These are phyloP conservation scores for Diabrotica virgifera DNA, from an alignment of 1,140 invertebrate species.

Conservation along the genomic window DNA sequence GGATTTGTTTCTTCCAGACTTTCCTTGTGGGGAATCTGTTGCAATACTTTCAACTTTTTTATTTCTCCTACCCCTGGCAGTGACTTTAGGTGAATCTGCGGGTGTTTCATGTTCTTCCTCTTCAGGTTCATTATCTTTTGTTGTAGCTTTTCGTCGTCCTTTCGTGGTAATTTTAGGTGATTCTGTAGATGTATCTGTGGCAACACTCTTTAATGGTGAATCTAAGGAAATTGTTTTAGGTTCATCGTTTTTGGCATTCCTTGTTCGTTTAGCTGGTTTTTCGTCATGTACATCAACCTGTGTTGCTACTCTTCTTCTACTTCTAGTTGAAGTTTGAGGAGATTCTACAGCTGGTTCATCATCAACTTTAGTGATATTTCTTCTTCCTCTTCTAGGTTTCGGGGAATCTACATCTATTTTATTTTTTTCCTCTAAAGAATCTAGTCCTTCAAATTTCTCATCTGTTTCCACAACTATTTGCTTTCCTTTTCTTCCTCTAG, in stretches of 20 bases:
- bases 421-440: neutral
- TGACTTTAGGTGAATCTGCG: neutral
- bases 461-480: neutral
- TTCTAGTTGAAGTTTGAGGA: neutral
- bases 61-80: neutral
- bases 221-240: neutral
- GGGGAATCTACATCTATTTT: neutral
- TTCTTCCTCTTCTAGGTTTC: slow-evolving; percentile 5
- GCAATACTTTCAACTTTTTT: neutral
- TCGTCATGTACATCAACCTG: neutral
- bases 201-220: neutral
- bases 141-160: neutral
- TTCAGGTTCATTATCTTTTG: neutral
- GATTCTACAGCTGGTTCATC: neutral
- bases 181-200: neutral
- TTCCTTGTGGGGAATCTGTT: neutral
- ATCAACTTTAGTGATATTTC: neutral
- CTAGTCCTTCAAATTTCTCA: neutral
- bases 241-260: neutral
- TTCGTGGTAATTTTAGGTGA: neutral
- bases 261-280: neutral
- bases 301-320: neutral
- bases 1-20: neutral
- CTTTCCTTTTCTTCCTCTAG: slow-evolving; percentile 6
- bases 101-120: neutral